phyloP scores from a whole-genome alignment of 1,140 invertebrate species.

The Cotesia typhae region DNA sequence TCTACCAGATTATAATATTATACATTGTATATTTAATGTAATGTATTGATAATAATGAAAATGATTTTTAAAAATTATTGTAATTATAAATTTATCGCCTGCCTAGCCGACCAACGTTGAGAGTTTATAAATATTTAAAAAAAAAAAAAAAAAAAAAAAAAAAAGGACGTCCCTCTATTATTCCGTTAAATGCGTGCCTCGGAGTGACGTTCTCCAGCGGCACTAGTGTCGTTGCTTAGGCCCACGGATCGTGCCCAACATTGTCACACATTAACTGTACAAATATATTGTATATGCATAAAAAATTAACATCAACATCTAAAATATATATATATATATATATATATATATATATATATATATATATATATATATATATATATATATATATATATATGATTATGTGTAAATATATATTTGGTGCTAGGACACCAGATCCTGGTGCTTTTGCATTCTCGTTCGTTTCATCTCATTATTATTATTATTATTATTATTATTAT shows the following conservation, averaged over 20 bases:
- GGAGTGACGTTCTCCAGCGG: constrained; percentile 32
- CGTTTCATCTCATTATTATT: not conserved
- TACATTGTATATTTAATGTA: too few species aligned
- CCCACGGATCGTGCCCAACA: constrained; percentile 36
- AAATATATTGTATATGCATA: constrained; percentile 22
- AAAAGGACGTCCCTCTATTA: constrained; percentile 34
- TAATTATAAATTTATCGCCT: constrained; percentile 48
- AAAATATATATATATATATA: too few species aligned
- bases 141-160: constrained; percentile 21
- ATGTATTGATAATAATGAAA: not conserved
- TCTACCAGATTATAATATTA: constrained; percentile 22
- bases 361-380: too few species aligned
- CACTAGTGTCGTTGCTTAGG: constrained; percentile 47
- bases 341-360: too few species aligned
- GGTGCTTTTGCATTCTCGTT: constrained; percentile 46
- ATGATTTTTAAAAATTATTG: not conserved
- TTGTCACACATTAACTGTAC: constrained; percentile 33
- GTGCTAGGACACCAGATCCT: constrained; percentile 57
- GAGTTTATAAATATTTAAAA: constrained; percentile 33
- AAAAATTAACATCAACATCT: too few species aligned
- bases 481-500: not conserved
- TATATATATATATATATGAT: too few species aligned
- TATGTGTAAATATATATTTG: constrained; percentile 31
- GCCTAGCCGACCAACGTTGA: constrained; percentile 59
- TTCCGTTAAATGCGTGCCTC: constrained; percentile 22